These are phyloP conservation scores for Willowsia nigromaculata DNA, from an alignment of 2,888 invertebrate species.

Conservation along the genomic window DNA sequence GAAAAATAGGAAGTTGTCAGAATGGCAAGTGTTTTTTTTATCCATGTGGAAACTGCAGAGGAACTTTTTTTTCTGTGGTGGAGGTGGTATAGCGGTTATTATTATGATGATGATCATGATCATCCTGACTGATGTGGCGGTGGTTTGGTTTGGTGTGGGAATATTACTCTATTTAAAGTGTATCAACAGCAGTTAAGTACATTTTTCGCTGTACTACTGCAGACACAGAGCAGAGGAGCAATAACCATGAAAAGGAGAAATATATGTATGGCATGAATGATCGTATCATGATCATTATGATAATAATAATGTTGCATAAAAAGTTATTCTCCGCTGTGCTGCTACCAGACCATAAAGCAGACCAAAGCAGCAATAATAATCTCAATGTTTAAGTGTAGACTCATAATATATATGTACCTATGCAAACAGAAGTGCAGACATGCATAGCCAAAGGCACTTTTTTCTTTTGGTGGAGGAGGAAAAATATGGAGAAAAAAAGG, in stretches of 20 bases:
- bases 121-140: neutral
- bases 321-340: neutral
- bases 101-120: too few species aligned
- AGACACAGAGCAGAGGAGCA: neutral
- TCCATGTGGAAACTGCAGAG: neutral
- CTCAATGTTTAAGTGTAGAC: neutral
- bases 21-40: neutral
- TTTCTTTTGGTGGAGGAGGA: neutral
- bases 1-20: constrained; percentile 9
- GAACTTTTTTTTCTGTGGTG: neutral
- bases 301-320: neutral
- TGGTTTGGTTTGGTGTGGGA: constrained; percentile 12
- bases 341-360: too few species aligned
- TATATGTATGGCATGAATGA: neutral
- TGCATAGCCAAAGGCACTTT: constrained; percentile 42
- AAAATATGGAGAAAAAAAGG: neutral
- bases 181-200: neutral
- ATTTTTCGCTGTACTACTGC: neutral
- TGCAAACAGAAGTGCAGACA: neutral
- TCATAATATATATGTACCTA: neutral
- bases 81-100: neutral
- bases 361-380: too few species aligned
- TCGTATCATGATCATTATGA: neutral
- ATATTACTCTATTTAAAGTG: constrained; percentile 36
- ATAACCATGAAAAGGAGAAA: neutral